Evolutionary conservation across 2,797 vertebrate species (phyloP), one percentile per base, ranked within the genome.

Genomic region (Holocentrus rufus): DNA sequence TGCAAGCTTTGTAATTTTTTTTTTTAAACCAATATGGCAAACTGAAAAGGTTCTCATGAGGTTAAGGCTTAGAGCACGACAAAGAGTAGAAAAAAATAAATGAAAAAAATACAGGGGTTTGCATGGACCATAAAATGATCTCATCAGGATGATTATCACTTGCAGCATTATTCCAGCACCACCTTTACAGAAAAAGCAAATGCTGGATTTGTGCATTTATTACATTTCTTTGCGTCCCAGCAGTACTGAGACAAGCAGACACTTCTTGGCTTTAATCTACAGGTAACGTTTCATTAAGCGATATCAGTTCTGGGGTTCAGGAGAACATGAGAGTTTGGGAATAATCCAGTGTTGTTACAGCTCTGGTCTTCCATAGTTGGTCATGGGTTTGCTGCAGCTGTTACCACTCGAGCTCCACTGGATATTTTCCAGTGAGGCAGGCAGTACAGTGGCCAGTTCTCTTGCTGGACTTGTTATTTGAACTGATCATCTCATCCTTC

Each of bases 351-450:
- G 4, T 17, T 7, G 46, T 31, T 60, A 47, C 15, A 49, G 30
- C 15, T 42, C 15, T 11, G 20, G 22, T 11, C 18, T 69, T 9
- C 15, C 0, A 11, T 4, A 20, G 34, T 8, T 17, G 10, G 22
- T 31, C 7, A 3, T 30, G 42, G 22, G 6, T 0, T 7, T 22
- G 36, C 22, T 15, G 4, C 36, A 20, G 15, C 11, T 6, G 53
- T 94, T 92, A 98, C 98, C 98, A 99, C 44, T 98, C 96, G 18
- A 99, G 88, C 77, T 98, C 95, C 15, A 99, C 95, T 0, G 98
- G 98, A 57, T 99, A 99, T 72, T 97, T 94, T 76, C 98, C 98
- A 0, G 97, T 98, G 64, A 99, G 95, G 71, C 98, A 99, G 0
- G 98, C 98, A 1, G 93, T 99, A 90, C 98, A 99, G 69, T 99